These are phyloP conservation scores for Arrhamphus sclerolepis DNA, from an alignment of 2,797 vertebrate species.

Conservation along the genomic window DNA sequence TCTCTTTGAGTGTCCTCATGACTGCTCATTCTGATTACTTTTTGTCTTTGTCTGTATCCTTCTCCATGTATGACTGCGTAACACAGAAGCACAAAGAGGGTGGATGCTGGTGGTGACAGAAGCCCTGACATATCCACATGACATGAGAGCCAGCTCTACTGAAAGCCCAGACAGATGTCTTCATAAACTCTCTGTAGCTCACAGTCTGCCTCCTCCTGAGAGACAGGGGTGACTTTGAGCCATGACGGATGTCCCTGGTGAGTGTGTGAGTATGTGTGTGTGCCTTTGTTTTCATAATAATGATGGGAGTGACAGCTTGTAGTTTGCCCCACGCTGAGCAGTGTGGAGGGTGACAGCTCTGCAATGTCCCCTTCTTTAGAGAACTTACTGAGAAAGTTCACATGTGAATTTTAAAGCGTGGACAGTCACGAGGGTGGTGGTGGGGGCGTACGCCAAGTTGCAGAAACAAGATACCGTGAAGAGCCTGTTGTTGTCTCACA, in stretches of 20 bases:
- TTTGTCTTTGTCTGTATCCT: conserved; percentile 26
- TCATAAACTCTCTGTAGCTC: conserved; percentile 52
- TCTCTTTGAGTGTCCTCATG: conserved; percentile 28
- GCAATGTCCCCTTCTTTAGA: conserved; percentile 59
- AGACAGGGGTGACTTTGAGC: conserved; percentile 69
- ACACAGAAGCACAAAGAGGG: too few relatives aligned
- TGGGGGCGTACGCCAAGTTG: too few relatives aligned
- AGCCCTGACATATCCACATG: conserved; percentile 51
- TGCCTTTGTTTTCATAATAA: conserved; percentile 29
- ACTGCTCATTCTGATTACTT: conserved; percentile 15
- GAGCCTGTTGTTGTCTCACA: too few relatives aligned
- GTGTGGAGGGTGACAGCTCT: conserved; percentile 50
- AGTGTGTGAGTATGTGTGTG: conserved; percentile 15
- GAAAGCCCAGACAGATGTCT: conserved; percentile 72
- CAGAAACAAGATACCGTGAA: too few relatives aligned
- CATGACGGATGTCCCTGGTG: conserved; percentile 30
- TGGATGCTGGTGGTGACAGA: conserved; percentile 21
- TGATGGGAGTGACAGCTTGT: conserved; percentile 62
- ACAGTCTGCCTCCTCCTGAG: conserved; percentile 41
- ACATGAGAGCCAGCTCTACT: conserved; percentile 58
- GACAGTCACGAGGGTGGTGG: conserved; percentile 22
- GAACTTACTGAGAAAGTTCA: conserved; percentile 19
- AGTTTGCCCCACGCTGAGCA: conserved; percentile 48
- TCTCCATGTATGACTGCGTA: background rate
- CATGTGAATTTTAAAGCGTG: conserved; percentile 11